Base-by-base conservation (phyloP, 1,140 invertebrate genomes). In the Drosophila mayri region DNA sequence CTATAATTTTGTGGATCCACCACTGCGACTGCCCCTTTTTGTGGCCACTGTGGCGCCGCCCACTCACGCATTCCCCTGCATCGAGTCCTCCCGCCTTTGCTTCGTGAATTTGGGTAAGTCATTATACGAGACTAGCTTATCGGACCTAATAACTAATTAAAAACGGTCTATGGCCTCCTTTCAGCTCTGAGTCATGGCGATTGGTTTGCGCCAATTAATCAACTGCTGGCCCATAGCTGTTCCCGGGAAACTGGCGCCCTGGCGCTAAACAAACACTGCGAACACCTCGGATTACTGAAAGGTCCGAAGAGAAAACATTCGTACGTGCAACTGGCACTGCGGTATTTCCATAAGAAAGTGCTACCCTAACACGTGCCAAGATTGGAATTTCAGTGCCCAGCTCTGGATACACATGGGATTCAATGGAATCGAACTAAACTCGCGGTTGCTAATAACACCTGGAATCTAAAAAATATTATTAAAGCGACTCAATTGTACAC, bases 11-110 rank as follows among this genome's bases (percentile, higher is more conserved):
- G 25, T 28, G 32, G 49, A 38, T 41, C 40, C 37, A n/a, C 54
- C 66, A 0, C n/a, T 86, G 9, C 32, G 60, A 3, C 14, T 88
- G 20, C 68, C 90, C 4, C 22, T 91, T n/a, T 47, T 54, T 28
- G 70, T 91, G 16, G 88, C 70, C 38, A 91, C 72, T 37, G 64
- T 68, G 41, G 85, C 81, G 25, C 85, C 85, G 37, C 76, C 72
- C 14, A 37, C 72, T 12, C 32, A 55, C 3, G n/a, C n/a, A n/a
- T 50, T 35, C 16, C 7, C 14, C 18, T 16, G 52, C 32, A 30
- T 6, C 11, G 61, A 43, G 30, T 40, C 52, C 1, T 58, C 76
- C 2, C 18, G 43, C 3, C 61, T 66, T 35, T 75, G 83, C 30
- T 84, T 71, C 18, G 68, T 73, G 4, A 87, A 87, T 35, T 52